A percentile compares a stretch with the other conserved stretches of the same genome.
Conservation (phyloP, 2,113 vertebrate genomes). For the Cariama cristata region DNA sequence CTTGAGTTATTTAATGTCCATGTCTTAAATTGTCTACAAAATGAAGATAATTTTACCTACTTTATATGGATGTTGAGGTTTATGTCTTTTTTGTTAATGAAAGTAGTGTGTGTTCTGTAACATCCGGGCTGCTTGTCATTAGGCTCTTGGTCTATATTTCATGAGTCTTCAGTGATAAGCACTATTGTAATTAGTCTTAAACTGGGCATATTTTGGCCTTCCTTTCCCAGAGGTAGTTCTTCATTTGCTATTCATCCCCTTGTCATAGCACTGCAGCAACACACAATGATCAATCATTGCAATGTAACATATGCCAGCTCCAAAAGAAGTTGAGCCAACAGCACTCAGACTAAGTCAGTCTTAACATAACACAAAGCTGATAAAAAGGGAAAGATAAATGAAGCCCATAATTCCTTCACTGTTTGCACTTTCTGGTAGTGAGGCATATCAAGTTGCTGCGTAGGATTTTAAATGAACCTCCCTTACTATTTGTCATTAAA, state of each 20-base stretch:
- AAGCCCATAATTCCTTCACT: not conserved
- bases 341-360: constrained; percentile 52
- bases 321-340: constrained; percentile 37
- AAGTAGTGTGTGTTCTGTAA: not conserved
- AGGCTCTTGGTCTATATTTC: not conserved
- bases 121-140: not conserved
- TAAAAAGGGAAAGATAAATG: constrained; percentile 35
- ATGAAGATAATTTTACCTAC: not conserved
- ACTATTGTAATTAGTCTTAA: constrained; percentile 23
- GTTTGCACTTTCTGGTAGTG: constrained; percentile 16
- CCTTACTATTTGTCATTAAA: constrained; percentile 36
- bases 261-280: not conserved
- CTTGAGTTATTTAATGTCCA: not conserved
- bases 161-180: not conserved
- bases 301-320: not conserved
- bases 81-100: not conserved
- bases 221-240: constrained; percentile 18
- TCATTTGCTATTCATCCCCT: not conserved
- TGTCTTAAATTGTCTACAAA: not conserved
- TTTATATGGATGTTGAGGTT: not conserved
- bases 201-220: not conserved
- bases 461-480: constrained; percentile 20
- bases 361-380: not conserved
- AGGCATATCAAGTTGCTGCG: constrained; percentile 40
- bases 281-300: constrained; percentile 37